Evolutionary conservation across 2,113 vertebrate species (phyloP), one percentile per base, ranked within the genome.

Genomic region (Elanus axillaris): DNA sequence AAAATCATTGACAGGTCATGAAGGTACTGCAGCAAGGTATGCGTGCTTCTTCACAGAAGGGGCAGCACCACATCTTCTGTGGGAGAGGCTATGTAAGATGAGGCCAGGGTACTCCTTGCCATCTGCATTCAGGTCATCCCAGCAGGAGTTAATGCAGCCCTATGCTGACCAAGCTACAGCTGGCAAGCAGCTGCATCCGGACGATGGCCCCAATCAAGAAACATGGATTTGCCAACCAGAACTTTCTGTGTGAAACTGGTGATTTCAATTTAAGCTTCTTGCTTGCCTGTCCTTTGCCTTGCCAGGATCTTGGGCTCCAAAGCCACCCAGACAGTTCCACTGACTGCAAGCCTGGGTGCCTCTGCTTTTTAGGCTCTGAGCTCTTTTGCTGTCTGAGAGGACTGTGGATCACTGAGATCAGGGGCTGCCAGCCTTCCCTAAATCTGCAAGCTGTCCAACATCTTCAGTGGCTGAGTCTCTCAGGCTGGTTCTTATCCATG

Each of bases 201-300:
- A 13, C 8, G 1, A 5, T 16, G 25, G 55, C 17, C n/a, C 14
- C 3, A 1, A 3, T 48, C 0, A 0, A 88, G 67, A 83, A 94
- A 60, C 7, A 27, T 3, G 9, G 29, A 76, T 86, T 52, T 91
- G 23, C 59, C 50, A 73, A 21, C 7, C 25, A 23, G 63, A 60
- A 56, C 17, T 38, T 74, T 73, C 84, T 42, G 21, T 16, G 29
- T 45, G 31, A 78, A 81, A 62, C 9, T 16, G 11, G 12, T 77
- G 17, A 80, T 52, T 86, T 86, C 22, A 38, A 11, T 63, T 83
- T 56, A 42, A 86, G 47, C 23, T 52, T 31, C 53, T 78, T 55
- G 20, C 26, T 76, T 74, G 27, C 67, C 55, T 52, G 43, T 21
- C 64, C 36, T 66, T 81, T 31, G 21, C 45, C 52, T 53, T n/a